Conservation (phyloP, 2,113 vertebrate genomes). For the Gasterosteus nipponicus region DNA sequence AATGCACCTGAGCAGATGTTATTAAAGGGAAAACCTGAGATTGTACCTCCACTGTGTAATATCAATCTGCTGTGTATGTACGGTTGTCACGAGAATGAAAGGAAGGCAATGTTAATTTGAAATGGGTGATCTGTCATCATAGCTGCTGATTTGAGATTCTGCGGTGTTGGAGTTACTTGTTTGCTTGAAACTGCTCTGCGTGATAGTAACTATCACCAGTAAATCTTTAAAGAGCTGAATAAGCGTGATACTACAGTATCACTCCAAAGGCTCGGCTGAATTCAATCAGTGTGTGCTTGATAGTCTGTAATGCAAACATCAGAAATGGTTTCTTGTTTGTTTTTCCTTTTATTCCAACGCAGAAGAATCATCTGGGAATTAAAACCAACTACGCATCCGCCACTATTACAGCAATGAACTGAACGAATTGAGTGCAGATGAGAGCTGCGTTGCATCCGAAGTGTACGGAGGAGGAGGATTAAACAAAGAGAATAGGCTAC, state of each 20-base stretch:
- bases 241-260: constrained; percentile 10
- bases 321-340: constrained; percentile 43
- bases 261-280: constrained; percentile 25
- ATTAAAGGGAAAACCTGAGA: constrained; percentile 12
- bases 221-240: constrained; percentile 43
- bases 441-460: constrained; percentile 50
- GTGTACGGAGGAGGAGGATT: constrained; percentile 12
- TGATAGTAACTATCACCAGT: constrained; percentile 29
- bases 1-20: constrained; percentile 36
- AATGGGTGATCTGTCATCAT: constrained; percentile 2
- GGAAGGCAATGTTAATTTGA: constrained; percentile 15
- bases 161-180: not conserved
- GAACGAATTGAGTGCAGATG: constrained; percentile 48
- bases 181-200: not conserved
- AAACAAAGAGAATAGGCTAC: constrained; percentile 53
- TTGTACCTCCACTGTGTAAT: constrained; percentile 30
- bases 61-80: constrained; percentile 35
- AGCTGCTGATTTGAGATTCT: constrained; percentile 10
- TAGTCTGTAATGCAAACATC: constrained; percentile 45
- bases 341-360: constrained; percentile 40
- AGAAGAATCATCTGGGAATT: constrained; percentile 35
- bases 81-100: constrained; percentile 32
- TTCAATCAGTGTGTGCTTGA: constrained; percentile 29
- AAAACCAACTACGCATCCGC: constrained; percentile 45
- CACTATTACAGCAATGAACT: constrained; percentile 37